These are phyloP conservation scores for Muricea muricata DNA, from an alignment of 92 coral and sea anemone genomes.

Conservation along the genomic window DNA sequence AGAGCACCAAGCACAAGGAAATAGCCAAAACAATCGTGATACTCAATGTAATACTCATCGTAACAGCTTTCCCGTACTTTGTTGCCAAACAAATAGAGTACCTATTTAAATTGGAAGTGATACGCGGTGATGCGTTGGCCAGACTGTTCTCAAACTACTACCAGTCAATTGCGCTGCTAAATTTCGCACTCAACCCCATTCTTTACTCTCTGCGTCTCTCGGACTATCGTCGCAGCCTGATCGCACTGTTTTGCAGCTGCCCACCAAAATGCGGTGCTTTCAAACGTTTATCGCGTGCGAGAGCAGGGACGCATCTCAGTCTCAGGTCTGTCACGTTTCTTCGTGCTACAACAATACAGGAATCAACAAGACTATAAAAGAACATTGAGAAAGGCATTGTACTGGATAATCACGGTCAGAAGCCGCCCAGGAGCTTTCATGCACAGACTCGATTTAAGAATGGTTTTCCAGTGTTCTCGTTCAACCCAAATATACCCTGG, in stretches of 20 bases:
- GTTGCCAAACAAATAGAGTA: conserved; percentile 24
- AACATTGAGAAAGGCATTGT: too few species aligned
- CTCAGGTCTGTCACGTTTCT: too few species aligned
- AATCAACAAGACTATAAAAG: too few species aligned
- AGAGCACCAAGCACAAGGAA: not conserved
- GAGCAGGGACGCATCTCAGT: not conserved
- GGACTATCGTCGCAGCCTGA: conserved; percentile 16
- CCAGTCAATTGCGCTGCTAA: conserved; percentile 8
- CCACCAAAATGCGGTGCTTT: not conserved
- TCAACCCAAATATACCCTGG: too few species aligned
- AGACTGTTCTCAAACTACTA: not conserved
- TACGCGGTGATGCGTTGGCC: not conserved
- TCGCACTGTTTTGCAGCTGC: not conserved
- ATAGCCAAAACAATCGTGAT: conserved; percentile 23
- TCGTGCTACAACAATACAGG: too few species aligned
- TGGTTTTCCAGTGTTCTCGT: too few species aligned
- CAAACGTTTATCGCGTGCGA: not conserved
- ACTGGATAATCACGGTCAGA: too few species aligned
- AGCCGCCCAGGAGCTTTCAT: too few species aligned
- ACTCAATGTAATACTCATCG: conserved; percentile 13
- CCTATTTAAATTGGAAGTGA: not conserved
- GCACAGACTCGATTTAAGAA: too few species aligned
- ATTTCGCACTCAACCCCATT: conserved; percentile 24
- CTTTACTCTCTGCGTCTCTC: conserved; percentile 22
- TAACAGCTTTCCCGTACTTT: conserved; percentile 36